Base-by-base conservation (phyloP, 1,140 invertebrate species). In the Drosophila punjabiensis region DNA sequence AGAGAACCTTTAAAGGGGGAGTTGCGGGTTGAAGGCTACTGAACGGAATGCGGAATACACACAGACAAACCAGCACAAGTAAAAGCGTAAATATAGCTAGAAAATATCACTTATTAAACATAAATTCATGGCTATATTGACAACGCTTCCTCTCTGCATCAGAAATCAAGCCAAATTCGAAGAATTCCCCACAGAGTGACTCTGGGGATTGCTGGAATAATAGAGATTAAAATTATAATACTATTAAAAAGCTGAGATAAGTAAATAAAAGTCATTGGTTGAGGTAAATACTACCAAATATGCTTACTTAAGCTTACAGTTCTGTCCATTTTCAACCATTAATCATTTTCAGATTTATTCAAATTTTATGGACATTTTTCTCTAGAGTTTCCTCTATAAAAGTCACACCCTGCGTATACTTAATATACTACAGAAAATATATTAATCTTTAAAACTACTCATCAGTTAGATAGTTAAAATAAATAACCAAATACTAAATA, bases 31-130 rank as follows among this genome's bases (percentile, higher is more conserved):
- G 63, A 62, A 58, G 64, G 79, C 66, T 79, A 79, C 75, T 53
- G 76, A 73, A 66, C 64, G 82, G 82, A 89, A 85, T 84, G 85
- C 79, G 78, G 78, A 81, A 79, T 89, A 67, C 63, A 50, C 56
- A 71, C 55, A 78, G 52, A 43, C 45, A 78, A 47, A 73, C 35
- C 41, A 39, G 28, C 24, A 39, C 4, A 52, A 37, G 47, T 61
- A 68, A 35, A 30, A 47, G 43, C 16, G 16, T 58, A 45, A 8
- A 43, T 20, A 24, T 41, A 9, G 20, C 24, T 3, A 35, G 20
- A 41, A 37, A 32, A 52, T 37, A 45, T 75, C 80, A 81, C 74
- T 88, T 87, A 88, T 88, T 81, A 87, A 83, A 78, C 84, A 88
- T 88, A 89, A 88, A 84, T 89, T 87, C 84, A 80, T 67, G 68